Conservation (phyloP, 2,888 invertebrate species). For the Mimumesa dahlbomi region DNA sequence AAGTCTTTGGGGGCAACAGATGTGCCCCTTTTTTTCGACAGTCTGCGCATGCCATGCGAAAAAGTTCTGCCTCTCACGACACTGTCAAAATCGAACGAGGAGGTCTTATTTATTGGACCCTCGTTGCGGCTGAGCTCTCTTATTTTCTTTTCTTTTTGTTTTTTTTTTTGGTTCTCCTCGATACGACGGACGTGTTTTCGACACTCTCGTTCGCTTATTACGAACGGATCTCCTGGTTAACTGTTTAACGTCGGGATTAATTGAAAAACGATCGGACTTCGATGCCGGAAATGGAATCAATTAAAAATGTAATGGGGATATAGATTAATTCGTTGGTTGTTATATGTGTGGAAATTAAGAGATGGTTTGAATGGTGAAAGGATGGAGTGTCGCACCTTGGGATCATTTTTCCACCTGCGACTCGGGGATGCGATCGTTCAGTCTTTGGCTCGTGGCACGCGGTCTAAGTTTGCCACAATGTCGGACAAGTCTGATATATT, state of each 20-base stretch:
- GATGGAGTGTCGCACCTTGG: no score
- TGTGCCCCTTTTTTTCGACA: slow-evolving; percentile 54
- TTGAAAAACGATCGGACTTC: no score
- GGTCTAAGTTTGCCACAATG: slow-evolving; percentile 70
- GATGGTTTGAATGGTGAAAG: no score
- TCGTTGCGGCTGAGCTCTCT: slow-evolving; percentile 26
- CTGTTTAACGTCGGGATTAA: no score
- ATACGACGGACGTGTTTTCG: no score
- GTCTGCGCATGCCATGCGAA: slow-evolving; percentile 56
- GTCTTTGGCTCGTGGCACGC: slow-evolving; percentile 62
- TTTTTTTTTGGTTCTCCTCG: slow-evolving; percentile 20
- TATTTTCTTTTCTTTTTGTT: slow-evolving; percentile 24
- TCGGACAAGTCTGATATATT: slow-evolving; percentile 70
- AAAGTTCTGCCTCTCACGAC: slow-evolving; percentile 57
- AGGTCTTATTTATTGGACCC: slow-evolving; percentile 65
- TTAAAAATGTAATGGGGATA: no score
- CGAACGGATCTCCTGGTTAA: no score
- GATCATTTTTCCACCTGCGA: slow-evolving; percentile 26
- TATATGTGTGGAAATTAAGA: no score
- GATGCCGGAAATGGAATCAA: no score
- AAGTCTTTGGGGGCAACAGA: slow-evolving; percentile 52
- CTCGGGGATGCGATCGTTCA: slow-evolving; percentile 13
- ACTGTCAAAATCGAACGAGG: slow-evolving; percentile 62
- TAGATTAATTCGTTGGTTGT: no score
- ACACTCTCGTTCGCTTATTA: no score